phyloP scores from a whole-genome alignment of 2,888 invertebrate genomes.

The Mantis religiosa region DNA sequence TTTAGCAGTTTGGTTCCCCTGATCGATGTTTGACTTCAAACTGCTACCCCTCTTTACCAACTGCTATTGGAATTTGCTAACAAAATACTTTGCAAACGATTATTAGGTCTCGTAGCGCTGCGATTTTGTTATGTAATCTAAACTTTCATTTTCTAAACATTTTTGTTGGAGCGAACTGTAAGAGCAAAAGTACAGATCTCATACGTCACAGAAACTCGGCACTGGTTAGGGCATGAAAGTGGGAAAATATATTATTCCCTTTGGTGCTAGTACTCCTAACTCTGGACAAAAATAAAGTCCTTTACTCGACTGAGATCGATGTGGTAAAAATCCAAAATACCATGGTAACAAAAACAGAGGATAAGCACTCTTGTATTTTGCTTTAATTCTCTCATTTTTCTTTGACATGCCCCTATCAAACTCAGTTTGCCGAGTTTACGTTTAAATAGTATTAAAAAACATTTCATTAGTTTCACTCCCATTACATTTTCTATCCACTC shows the following conservation, averaged over 20 bases:
- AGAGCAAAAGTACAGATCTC: not conserved
- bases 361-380: too few relatives aligned
- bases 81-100: not conserved
- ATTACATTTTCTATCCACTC: too few relatives aligned
- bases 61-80: not conserved
- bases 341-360: too few relatives aligned
- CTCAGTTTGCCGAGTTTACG: too few relatives aligned
- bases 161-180: not conserved
- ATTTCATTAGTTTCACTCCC: too few relatives aligned
- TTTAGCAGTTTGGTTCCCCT: not conserved
- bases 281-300: too few relatives aligned
- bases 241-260: not conserved
- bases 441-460: too few relatives aligned
- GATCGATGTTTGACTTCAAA: not conserved
- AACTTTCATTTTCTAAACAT: not conserved
- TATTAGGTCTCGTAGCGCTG: not conserved
- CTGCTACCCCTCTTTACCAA: not conserved
- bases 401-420: too few relatives aligned
- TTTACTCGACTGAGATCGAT: too few relatives aligned
- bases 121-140: not conserved
- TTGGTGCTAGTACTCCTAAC: too few relatives aligned
- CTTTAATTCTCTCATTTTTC: too few relatives aligned
- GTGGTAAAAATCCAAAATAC: too few relatives aligned
- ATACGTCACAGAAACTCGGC: not conserved
- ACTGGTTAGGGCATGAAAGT: not conserved